A percentile compares a stretch with the other conserved stretches of the same genome.
These are phyloP conservation scores for Drosophila niveifrons DNA, from an alignment of 2,888 invertebrate species.

Conservation along the genomic window DNA sequence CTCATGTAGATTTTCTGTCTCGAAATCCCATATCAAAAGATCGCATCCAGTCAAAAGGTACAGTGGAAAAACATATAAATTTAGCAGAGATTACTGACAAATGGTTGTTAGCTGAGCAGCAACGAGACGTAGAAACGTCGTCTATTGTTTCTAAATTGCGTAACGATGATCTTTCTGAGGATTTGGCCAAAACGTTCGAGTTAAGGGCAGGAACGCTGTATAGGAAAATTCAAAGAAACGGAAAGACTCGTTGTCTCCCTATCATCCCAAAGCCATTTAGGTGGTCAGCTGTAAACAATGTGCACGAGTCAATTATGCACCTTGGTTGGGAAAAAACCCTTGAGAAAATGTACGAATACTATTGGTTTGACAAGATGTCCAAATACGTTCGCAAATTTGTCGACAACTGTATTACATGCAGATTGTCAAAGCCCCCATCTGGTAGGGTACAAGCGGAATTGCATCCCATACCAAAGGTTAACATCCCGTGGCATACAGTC, in stretches of 20 bases:
- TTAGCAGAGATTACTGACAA: no score
- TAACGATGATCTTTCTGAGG: no score
- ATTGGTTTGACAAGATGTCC: slow-evolving; percentile 1
- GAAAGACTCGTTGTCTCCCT: slow-evolving; percentile 3
- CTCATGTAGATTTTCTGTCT: no score
- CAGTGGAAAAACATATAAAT: no score
- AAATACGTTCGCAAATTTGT: slow-evolving; percentile 6
- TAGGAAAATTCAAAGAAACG: no score
- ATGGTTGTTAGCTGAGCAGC: no score
- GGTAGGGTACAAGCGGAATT: slow-evolving; percentile 8
- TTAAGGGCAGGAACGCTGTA: no score
- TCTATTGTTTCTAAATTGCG: no score
- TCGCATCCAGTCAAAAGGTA: no score
- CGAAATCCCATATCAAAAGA: no score
- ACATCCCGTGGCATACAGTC: slow-evolving; percentile 19
- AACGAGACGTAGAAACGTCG: no score
- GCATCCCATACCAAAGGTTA: slow-evolving; percentile 14
- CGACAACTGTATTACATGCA: slow-evolving; percentile 20
- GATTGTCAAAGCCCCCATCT: not conserved
- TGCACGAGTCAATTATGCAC: slow-evolving; percentile 4
- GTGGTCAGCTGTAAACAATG: not conserved
- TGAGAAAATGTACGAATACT: not conserved
- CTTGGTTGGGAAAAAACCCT: slow-evolving; percentile 1
- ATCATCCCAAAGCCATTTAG: not conserved
- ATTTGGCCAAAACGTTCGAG: no score